Conservation (phyloP, 2,797 vertebrate genomes). For the Catharus ustulatus region DNA sequence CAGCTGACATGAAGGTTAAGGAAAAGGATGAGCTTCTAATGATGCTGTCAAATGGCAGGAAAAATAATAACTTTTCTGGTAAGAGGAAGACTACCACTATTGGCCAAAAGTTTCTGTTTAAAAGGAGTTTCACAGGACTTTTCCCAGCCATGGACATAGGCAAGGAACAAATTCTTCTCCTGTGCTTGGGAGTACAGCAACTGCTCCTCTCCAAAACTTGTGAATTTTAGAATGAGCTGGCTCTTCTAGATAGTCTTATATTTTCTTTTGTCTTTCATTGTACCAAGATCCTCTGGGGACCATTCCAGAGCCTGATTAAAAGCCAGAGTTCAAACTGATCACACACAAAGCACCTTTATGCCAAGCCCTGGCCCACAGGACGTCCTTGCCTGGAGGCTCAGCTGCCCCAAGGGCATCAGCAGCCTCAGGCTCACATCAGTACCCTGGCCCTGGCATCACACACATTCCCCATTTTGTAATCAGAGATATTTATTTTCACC, state of each 20-base stretch:
- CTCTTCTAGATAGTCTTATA: neutral
- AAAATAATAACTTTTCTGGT: neutral
- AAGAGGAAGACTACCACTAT: neutral
- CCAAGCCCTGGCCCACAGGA: neutral
- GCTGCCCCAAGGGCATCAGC: neutral
- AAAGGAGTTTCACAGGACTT: neutral
- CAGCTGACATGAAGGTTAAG: neutral
- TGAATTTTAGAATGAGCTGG: neutral
- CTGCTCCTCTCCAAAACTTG: neutral
- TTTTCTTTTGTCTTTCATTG: neutral
- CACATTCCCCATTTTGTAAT: neutral
- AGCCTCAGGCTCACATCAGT: neutral
- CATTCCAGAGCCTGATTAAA: neutral
- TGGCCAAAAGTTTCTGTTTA: neutral
- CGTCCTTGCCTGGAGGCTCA: neutral
- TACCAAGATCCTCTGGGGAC: neutral
- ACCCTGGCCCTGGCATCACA: neutral
- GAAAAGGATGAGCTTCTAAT: neutral
- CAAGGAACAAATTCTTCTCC: neutral
- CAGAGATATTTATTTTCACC: neutral
- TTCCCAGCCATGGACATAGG: neutral
- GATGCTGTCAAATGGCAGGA: neutral
- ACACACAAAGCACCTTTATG: neutral
- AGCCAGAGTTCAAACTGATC: accelerated
- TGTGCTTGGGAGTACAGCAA: neutral